These are phyloP conservation scores for Rhopalosiphum padi DNA, from an alignment of 1,140 invertebrate genomes.

Conservation along the genomic window DNA sequence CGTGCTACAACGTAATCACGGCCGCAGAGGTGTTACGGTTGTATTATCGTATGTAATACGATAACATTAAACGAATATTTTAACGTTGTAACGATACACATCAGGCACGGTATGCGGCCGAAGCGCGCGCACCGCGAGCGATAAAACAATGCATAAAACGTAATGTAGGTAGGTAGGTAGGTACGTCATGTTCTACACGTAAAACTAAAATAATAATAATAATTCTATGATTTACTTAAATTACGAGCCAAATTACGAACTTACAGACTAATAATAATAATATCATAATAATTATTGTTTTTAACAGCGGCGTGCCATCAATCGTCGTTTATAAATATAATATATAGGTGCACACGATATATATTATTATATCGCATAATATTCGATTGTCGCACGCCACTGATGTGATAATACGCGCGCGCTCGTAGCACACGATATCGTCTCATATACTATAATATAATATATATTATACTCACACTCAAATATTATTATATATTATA, in stretches of 20 bases:
- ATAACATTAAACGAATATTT: background rate
- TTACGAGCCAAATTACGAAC: background rate
- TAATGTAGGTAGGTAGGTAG: background rate
- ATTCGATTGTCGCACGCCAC: background rate
- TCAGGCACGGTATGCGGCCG: background rate
- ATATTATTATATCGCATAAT: too few relatives aligned
- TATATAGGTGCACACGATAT: too few relatives aligned
- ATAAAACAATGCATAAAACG: background rate
- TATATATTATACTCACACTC: too few relatives aligned
- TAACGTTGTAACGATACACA: background rate
- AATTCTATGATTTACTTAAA: background rate
- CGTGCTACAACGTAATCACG: background rate
- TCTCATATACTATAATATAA: background rate
- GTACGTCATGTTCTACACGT: too few relatives aligned
- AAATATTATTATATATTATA: background rate
- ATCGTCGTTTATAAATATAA: too few relatives aligned
- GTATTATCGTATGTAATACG: too few relatives aligned
- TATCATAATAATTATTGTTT: background rate
- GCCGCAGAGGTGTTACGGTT: too few relatives aligned
- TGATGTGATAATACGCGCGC: background rate
- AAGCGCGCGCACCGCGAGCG: background rate
- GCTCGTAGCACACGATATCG: background rate
- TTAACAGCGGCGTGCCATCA: background rate
- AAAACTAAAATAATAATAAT: background rate
- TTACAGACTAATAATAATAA: background rate